Conservation (phyloP, 2,113 vertebrate genomes). For the Pelvicachromis taeniatus region DNA sequence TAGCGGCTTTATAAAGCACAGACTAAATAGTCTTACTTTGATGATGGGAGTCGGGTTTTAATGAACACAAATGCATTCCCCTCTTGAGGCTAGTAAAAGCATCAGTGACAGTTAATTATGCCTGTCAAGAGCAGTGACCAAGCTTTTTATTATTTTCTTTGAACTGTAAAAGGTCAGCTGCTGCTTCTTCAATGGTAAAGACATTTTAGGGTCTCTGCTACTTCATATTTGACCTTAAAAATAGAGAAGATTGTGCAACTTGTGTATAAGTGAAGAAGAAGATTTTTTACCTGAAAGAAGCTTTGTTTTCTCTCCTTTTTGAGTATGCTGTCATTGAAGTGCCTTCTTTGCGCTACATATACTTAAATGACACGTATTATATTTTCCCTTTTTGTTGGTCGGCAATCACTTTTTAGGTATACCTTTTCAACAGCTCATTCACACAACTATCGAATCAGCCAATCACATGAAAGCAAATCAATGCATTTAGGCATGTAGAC, state of each 20-base stretch:
- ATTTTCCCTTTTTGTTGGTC: neutral
- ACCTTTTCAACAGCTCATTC: neutral
- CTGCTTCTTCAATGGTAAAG: slow-evolving; percentile 12
- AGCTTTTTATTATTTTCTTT: neutral
- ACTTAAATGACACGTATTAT: neutral
- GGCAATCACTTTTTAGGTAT: neutral
- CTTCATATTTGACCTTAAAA: slow-evolving; percentile 18
- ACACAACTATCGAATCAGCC: neutral
- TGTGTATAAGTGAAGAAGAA: neutral
- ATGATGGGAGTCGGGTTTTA: neutral
- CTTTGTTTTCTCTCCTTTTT: neutral
- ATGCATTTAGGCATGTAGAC: neutral
- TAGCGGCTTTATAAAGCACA: neutral
- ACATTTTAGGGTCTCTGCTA: neutral
- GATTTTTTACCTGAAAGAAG: neutral
- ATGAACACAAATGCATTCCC: neutral
- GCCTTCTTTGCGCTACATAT: neutral
- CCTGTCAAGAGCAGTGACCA: neutral
- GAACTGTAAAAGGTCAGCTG: slow-evolving; percentile 19
- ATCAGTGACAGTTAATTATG: neutral
- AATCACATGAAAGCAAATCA: neutral
- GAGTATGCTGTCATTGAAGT: neutral
- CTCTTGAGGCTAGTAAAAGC: neutral
- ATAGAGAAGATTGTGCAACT: neutral
- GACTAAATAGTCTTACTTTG: neutral